These are phyloP conservation scores for Drosophila koepferae DNA, from an alignment of 2,888 invertebrate species.

Conservation along the genomic window DNA sequence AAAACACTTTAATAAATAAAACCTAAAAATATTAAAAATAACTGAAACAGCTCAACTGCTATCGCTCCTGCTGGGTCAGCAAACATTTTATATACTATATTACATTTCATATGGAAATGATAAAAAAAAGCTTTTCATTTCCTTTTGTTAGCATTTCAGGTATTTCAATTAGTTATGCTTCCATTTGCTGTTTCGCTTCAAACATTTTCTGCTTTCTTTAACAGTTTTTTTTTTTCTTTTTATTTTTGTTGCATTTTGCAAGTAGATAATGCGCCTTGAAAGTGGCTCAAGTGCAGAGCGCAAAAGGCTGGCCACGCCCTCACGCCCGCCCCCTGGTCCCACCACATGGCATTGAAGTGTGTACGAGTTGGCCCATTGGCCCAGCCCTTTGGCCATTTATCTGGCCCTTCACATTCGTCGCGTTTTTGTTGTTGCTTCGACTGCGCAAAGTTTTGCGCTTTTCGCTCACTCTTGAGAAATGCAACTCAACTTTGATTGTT, in stretches of 20 bases:
- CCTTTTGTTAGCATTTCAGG: conserved; percentile 1
- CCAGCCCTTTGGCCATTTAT: conserved; percentile 58
- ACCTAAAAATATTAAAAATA: neutral
- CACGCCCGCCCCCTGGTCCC: neutral
- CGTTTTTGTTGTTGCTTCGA: conserved; percentile 40
- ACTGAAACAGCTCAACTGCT: neutral
- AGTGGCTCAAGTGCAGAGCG: conserved; percentile 8
- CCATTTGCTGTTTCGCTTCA: neutral
- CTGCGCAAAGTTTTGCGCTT: conserved; percentile 46
- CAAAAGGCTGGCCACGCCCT: neutral
- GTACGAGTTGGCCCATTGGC: conserved; percentile 9
- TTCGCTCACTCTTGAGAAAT: conserved; percentile 47
- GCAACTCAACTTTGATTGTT: conserved; percentile 50
- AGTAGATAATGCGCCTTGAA: conserved; percentile 17
- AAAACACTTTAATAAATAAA: neutral
- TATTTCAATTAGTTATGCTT: neutral
- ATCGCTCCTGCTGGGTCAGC: neutral
- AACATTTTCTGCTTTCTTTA: neutral
- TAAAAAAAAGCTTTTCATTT: neutral
- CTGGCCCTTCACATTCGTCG: conserved; percentile 58
- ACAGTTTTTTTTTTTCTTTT: neutral
- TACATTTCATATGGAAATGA: too few relatives aligned
- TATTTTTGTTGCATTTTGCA: conserved; percentile 11
- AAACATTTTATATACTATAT: neutral
- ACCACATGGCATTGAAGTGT: conserved; percentile 37